Percentiles rank a stretch among this genome's conserved stretches.
Evolutionary conservation across 2,113 vertebrate species (phyloP).

Genomic region (Etheostoma cragini): DNA sequence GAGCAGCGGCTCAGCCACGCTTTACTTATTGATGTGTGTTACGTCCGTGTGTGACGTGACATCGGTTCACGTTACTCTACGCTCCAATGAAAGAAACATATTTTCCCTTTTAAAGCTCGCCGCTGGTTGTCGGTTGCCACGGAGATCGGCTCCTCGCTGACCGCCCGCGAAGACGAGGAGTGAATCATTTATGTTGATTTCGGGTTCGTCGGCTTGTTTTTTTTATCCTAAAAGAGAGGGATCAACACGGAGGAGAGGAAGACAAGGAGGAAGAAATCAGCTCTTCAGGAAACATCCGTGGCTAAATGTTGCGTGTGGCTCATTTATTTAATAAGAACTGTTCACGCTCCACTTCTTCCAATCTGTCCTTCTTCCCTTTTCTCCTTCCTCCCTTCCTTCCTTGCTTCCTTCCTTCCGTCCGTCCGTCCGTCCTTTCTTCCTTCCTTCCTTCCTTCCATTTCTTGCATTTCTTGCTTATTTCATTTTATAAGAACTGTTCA

Average conservation of each 20-base stretch:
- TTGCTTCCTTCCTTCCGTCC: not conserved
- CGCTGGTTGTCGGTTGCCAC: not conserved
- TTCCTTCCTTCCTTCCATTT: not conserved
- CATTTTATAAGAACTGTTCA: not conserved
- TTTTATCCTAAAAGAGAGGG: not conserved
- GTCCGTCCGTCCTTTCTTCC: not conserved
- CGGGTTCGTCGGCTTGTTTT: not conserved
- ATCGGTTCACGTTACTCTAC: slow-evolving; percentile 15
- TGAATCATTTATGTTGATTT: slow-evolving; percentile 27
- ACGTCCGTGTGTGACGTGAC: slow-evolving; percentile 20
- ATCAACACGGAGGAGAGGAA: not conserved
- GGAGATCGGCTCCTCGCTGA: not conserved
- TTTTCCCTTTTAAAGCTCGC: slow-evolving; percentile 35
- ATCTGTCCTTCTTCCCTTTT: not conserved
- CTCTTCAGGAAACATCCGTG: not conserved
- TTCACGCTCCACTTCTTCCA: not conserved
- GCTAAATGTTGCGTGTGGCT: not conserved
- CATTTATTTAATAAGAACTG: not conserved
- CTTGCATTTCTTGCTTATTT: not conserved
- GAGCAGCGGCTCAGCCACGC: not conserved
- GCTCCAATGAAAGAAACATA: slow-evolving; percentile 27
- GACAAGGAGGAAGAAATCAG: not conserved
- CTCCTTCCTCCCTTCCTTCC: not conserved
- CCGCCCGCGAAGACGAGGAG: not conserved
- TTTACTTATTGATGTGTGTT: slow-evolving; percentile 40